These are phyloP conservation scores for Tyria jacobaeae DNA, from an alignment of 2,888 invertebrate genomes.

Conservation along the genomic window DNA sequence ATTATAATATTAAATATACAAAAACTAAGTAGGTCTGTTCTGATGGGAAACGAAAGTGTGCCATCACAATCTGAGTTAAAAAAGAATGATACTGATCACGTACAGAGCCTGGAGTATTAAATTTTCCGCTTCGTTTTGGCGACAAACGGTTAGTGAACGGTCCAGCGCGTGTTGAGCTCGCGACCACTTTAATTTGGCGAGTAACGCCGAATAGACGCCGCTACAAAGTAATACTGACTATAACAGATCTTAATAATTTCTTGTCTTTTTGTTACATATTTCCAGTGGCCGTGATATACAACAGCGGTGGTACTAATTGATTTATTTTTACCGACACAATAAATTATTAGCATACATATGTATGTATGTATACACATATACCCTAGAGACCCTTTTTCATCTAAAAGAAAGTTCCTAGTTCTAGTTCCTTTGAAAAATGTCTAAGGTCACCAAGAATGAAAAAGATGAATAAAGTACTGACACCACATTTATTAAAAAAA, in stretches of 20 bases:
- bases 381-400: too few relatives aligned
- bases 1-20: constrained; percentile 53
- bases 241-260: constrained; percentile 28
- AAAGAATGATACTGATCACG: constrained; percentile 79
- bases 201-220: constrained; percentile 31
- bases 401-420: too few relatives aligned
- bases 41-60: constrained; percentile 76
- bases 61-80: constrained; percentile 66
- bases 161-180: constrained; percentile 54
- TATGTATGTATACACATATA: too few relatives aligned
- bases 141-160: constrained; percentile 77
- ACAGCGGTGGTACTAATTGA: constrained; percentile 18
- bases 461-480: too few relatives aligned
- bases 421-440: too few relatives aligned
- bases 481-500: too few relatives aligned
- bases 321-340: constrained; percentile 27
- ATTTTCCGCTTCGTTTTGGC: constrained; percentile 81
- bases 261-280: constrained; percentile 25
- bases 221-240: constrained; percentile 22
- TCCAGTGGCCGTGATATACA: constrained; percentile 23
- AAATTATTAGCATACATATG: background rate
- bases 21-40: constrained; percentile 60
- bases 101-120: constrained; percentile 78
- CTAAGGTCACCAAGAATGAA: too few relatives aligned
- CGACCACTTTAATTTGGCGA: constrained; percentile 45